Conservation (phyloP, 2,888 invertebrate genomes). For the Xylophagus ater region DNA sequence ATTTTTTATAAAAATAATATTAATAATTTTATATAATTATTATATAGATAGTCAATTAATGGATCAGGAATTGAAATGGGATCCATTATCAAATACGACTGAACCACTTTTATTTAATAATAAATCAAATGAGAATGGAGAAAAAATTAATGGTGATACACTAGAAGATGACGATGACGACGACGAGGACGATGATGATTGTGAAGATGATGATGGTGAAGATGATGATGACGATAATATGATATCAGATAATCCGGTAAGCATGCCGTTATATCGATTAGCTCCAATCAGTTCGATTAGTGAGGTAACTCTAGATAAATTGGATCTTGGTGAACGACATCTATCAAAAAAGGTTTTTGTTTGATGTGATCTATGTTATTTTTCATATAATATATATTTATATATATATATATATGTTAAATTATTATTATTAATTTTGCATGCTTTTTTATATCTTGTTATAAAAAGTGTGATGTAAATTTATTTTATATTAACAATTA, state of each 20-base stretch:
- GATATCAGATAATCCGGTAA: conserved; percentile 37
- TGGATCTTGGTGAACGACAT: conserved; percentile 17
- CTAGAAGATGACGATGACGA: conserved; percentile 34
- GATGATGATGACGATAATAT: conserved; percentile 26
- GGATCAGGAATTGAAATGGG: conserved; percentile 47
- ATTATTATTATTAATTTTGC: too few relatives aligned
- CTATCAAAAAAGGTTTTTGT: conserved; percentile 14
- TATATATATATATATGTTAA: too few relatives aligned
- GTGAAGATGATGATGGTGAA: conserved; percentile 29
- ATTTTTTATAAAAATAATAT: too few relatives aligned
- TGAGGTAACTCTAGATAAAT: conserved; percentile 37
- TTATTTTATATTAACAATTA: too few relatives aligned
- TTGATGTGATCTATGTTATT: conserved; percentile 7
- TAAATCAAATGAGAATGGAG: background rate
- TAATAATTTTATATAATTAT: too few relatives aligned
- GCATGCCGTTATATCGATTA: conserved; percentile 34
- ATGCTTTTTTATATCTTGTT: too few relatives aligned
- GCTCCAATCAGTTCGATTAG: conserved; percentile 45
- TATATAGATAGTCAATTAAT: conserved; percentile 41
- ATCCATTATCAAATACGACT: conserved; percentile 43
- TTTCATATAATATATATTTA: too few relatives aligned
- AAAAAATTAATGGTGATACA: conserved; percentile 23
- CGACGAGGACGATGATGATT: conserved; percentile 29
- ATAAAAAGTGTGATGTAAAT: too few relatives aligned
- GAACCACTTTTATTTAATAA: conserved; percentile 28